Base-by-base conservation (phyloP, 2,113 vertebrate species). In the Trachemys scripta region DNA sequence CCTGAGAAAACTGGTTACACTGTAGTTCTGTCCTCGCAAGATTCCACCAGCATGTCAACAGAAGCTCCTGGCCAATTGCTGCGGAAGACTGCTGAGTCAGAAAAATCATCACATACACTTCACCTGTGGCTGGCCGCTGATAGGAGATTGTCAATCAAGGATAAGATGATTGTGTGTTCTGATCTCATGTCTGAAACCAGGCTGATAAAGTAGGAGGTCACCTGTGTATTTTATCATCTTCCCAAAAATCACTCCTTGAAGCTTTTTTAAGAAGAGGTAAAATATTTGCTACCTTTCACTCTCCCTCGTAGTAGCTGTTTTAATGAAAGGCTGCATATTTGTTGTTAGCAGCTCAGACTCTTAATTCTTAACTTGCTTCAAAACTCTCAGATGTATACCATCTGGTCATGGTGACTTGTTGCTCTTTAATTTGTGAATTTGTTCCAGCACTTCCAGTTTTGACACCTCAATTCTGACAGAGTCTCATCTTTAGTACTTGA, bases 351-450 rank as follows among this genome's bases (percentile, higher is more conserved):
- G 95, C 97, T 97, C 94, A 93, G 95, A 82, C 78, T 90, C 95
- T 98, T 97, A 97, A 96, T 97, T 97, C 93, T 88, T 95, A 88
- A 95, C 96, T 97, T 98, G 95, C 90, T 96, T 96, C 92, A 93
- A 97, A 97, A 96, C 96, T 97, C 98, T 98, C 98, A 97, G 95
- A 97, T 98, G 97, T 95, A 96, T 96, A 94, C 97, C 98, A 98
- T 98, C 98, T 98, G 98, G 98, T 96, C 97, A 92, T 92, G 93
- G 96, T 97, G 97, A 98, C 97, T 98, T 98, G 97, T 96, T 98
- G 98, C 98, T 97, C 98, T 97, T 97, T 97, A 98, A 97, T 98
- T 98, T 97, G 96, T 96, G 97, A 97, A 97, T 98, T 98, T 97
- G 97, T 97, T 98, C 96, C 96, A 97, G 97, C 97, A 97, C 94